These are phyloP conservation scores for Chloroceryle aenea DNA, from an alignment of 2,113 vertebrate genomes.

Conservation along the genomic window DNA sequence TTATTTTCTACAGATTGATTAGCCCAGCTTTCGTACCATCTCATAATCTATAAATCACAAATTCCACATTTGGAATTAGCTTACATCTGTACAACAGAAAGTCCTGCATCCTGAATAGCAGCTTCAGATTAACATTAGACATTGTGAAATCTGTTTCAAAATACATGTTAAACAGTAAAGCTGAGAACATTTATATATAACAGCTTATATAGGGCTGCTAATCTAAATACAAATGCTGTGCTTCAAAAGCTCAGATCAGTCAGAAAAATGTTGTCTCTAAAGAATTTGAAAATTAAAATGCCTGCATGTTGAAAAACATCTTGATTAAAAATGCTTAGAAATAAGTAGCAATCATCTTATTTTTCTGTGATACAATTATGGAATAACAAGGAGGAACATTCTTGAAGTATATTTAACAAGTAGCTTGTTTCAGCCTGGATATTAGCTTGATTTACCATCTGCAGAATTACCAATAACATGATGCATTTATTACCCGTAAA, in stretches of 20 bases:
- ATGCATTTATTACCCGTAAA: slow-evolving; percentile 91
- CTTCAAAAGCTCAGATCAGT: slow-evolving; percentile 57
- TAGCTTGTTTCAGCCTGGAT: slow-evolving; percentile 83
- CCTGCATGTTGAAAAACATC: slow-evolving; percentile 67
- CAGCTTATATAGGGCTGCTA: slow-evolving; percentile 26
- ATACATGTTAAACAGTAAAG: slow-evolving; percentile 6
- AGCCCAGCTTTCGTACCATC: neutral
- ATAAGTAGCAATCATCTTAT: slow-evolving; percentile 71
- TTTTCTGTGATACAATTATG: slow-evolving; percentile 72
- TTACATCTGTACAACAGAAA: neutral
- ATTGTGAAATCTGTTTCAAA: slow-evolving; percentile 59
- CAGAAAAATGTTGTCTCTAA: slow-evolving; percentile 60
- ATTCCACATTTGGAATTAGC: neutral
- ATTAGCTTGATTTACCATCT: slow-evolving; percentile 90
- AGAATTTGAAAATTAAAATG: slow-evolving; percentile 77
- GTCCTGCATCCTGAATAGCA: slow-evolving; percentile 6
- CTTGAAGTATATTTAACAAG: slow-evolving; percentile 85
- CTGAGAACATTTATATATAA: slow-evolving; percentile 7
- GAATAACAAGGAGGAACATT: slow-evolving; percentile 77
- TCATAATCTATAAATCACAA: slow-evolving; percentile 5
- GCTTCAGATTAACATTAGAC: slow-evolving; percentile 42
- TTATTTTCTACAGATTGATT: neutral
- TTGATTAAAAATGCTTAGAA: slow-evolving; percentile 76
- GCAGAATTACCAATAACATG: slow-evolving; percentile 89
- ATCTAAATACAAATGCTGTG: slow-evolving; percentile 66